These are phyloP conservation scores for Neotragus pygmaeus DNA, from an alignment of 2,113 vertebrate genomes.

Conservation along the genomic window DNA sequence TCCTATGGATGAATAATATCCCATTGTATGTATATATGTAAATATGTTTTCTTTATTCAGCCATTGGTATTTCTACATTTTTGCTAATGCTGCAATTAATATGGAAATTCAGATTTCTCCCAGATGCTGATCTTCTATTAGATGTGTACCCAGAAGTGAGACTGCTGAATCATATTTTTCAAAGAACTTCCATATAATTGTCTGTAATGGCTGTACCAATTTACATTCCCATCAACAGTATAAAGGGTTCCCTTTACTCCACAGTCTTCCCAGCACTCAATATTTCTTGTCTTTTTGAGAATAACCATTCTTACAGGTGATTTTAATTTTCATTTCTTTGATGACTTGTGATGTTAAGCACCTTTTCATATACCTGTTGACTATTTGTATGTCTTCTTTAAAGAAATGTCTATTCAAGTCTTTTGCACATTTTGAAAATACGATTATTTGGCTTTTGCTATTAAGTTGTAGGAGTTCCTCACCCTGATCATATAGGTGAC, in stretches of 20 bases:
- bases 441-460: neutral
- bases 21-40: neutral
- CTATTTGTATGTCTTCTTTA: neutral
- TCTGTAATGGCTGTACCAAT: neutral
- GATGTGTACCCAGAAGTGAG: neutral
- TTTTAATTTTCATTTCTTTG: neutral
- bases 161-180: neutral
- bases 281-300: neutral
- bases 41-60: neutral
- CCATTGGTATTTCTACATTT: neutral
- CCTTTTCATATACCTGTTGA: neutral
- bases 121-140: neutral
- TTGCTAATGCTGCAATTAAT: neutral
- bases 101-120: neutral
- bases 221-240: neutral
- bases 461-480: neutral
- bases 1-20: neutral
- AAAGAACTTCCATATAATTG: neutral
- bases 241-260: neutral
- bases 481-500: neutral
- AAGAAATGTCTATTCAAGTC: neutral
- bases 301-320: neutral
- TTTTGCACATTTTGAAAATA: neutral
- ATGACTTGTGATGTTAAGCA: neutral
- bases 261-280: neutral